A percentile compares a stretch with the other conserved stretches of the same genome.
Evolutionary conservation across 2,797 vertebrate species (phyloP).

Genomic region (Anabacerthia variegaticeps): DNA sequence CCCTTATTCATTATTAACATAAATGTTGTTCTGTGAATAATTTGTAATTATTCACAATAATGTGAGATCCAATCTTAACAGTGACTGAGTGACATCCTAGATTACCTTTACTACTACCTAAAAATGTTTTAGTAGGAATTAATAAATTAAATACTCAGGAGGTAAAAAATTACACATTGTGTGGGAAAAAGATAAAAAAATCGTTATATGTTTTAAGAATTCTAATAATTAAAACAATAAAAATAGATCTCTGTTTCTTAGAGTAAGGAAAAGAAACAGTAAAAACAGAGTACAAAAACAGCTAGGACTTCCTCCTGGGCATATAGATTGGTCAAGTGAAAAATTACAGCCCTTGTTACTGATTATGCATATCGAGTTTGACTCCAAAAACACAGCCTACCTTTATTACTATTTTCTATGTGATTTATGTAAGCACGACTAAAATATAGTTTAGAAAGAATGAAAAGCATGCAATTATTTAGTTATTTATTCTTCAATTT

Average conservation of each 20-base stretch:
- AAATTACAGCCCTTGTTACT: not conserved
- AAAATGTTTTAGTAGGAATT: not conserved
- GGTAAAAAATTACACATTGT: not conserved
- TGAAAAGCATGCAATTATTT: not conserved
- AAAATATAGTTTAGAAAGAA: not conserved
- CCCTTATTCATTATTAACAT: not conserved
- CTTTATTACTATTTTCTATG: not conserved
- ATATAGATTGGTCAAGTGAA: rapidly evolving
- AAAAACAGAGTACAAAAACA: not conserved
- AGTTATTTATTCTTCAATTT: not conserved
- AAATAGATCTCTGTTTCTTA: not conserved
- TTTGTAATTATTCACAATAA: not conserved
- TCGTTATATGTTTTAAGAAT: not conserved
- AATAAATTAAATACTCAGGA: not conserved
- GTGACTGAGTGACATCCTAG: not conserved
- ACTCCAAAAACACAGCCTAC: not conserved
- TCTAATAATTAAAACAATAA: not conserved
- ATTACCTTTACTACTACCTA: not conserved
- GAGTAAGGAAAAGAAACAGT: not conserved
- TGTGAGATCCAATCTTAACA: not conserved
- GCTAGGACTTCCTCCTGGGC: not conserved
- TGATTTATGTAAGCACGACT: not conserved
- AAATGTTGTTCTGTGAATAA: not conserved
- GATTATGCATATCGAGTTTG: not conserved
- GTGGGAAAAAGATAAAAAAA: not conserved